Conservation (phyloP, 2,888 invertebrate genomes). For the Synergus gifuensis region DNA sequence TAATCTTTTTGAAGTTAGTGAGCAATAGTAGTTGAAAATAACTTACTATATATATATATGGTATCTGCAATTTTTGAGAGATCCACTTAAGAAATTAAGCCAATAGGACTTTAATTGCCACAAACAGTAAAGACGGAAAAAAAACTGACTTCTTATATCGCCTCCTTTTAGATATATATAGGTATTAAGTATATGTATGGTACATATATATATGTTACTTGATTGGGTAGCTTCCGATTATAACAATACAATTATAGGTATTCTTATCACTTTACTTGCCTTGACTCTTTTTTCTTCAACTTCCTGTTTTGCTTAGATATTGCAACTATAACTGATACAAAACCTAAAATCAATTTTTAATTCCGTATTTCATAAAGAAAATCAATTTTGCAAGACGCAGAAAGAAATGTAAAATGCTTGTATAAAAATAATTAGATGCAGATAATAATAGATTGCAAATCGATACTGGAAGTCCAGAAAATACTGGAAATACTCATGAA, state of each 20-base stretch:
- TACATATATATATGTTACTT: neutral
- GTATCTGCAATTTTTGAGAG: neutral
- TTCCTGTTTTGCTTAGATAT: neutral
- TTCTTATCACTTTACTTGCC: neutral
- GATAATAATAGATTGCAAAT: neutral
- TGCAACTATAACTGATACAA: neutral
- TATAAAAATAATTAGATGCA: neutral
- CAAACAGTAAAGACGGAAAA: neutral
- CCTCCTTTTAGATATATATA: too few species aligned
- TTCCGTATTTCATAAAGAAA: too few species aligned
- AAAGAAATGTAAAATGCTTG: neutral
- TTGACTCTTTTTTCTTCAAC: neutral
- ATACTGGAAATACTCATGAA: neutral
- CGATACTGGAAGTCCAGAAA: neutral
- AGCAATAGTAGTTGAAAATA: neutral
- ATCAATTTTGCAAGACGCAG: neutral
- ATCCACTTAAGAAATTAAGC: too few species aligned
- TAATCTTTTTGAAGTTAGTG: neutral
- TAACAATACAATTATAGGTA: neutral
- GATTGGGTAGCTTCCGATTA: neutral
- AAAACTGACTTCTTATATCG: neutral
- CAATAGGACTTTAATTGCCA: too few species aligned
- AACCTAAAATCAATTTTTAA: too few species aligned
- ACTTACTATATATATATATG: neutral
- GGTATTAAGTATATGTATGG: too few species aligned